Conservation (phyloP, 1,140 invertebrate species). For the Neodiprion lecontei region DNA sequence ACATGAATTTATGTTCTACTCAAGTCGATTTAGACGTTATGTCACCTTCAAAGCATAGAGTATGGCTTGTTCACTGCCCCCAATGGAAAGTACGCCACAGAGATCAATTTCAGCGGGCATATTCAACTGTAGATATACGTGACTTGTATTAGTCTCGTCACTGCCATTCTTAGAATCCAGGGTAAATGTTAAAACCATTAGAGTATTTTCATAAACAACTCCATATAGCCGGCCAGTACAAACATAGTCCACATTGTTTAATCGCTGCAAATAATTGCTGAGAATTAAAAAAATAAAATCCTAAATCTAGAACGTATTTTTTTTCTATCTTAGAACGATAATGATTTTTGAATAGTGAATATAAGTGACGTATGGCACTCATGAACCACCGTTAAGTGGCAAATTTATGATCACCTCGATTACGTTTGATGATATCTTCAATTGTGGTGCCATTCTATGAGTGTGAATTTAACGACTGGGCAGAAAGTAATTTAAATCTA, state of each 20-base stretch:
- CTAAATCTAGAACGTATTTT: neutral
- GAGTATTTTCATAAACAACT: conserved; percentile 73
- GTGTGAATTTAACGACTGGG: neutral
- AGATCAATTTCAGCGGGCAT: conserved; percentile 78
- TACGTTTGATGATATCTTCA: conserved; percentile 48
- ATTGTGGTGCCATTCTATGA: conserved; percentile 42
- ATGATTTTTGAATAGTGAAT: conserved; percentile 1
- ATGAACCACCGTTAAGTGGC: too few relatives aligned
- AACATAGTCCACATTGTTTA: conserved; percentile 63
- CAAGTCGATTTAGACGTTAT: conserved; percentile 9
- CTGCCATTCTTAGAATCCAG: conserved; percentile 62
- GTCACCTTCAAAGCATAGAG: conserved; percentile 70
- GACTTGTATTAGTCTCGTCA: conserved; percentile 60
- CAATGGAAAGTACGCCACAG: conserved; percentile 73
- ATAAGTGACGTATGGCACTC: conserved; percentile 6
- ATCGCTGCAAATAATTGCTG: conserved; percentile 58
- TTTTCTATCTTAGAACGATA: conserved; percentile 1
- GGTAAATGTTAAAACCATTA: conserved; percentile 71
- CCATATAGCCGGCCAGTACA: conserved; percentile 76
- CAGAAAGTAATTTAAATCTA: conserved; percentile 2
- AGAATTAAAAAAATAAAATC: conserved; percentile 2
- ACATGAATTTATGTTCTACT: neutral
- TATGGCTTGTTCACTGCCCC: conserved; percentile 63
- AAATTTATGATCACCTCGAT: conserved; percentile 40
- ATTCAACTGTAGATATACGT: conserved; percentile 67